Evolutionary conservation across 2,113 vertebrate genomes (phyloP).

Genomic region (Cyprinus carpio): DNA sequence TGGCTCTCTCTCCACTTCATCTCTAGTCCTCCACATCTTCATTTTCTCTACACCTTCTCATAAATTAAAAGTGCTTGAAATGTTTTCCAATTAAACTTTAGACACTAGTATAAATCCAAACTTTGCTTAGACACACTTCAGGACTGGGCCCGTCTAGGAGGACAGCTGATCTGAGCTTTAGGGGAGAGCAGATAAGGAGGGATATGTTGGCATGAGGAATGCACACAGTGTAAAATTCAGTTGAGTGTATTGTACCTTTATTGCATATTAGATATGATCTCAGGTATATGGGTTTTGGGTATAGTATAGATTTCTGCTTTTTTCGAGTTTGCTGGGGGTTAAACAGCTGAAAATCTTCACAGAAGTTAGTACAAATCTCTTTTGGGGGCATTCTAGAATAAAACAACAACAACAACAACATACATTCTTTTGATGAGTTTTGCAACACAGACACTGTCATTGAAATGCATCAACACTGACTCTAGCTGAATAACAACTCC

Average conservation of each 20-base stretch:
- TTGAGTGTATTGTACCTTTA: constrained; percentile 20
- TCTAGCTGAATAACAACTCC: neutral
- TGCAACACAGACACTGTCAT: neutral
- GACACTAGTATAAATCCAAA: neutral
- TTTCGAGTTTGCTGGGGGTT: no score
- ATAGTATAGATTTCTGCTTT: no score
- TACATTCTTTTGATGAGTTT: neutral
- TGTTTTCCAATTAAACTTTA: constrained; percentile 14
- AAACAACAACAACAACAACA: neutral
- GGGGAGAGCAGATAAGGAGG: constrained; percentile 27
- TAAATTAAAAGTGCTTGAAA: constrained; percentile 32
- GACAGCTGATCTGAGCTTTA: constrained; percentile 30
- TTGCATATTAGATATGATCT: constrained; percentile 7
- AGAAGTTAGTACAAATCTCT: neutral
- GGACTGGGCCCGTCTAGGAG: neutral
- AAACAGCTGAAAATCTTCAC: neutral
- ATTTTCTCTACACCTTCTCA: neutral
- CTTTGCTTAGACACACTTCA: neutral
- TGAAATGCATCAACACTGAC: neutral
- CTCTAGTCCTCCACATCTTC: neutral
- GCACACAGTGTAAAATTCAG: constrained; percentile 33
- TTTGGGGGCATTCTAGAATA: neutral
- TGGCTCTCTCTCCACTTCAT: constrained; percentile 36
- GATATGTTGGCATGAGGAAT: constrained; percentile 22
- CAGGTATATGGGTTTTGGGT: neutral